Evolutionary conservation across 2,113 vertebrate genomes (phyloP).

Genomic region (Hippocampus abdominalis): DNA sequence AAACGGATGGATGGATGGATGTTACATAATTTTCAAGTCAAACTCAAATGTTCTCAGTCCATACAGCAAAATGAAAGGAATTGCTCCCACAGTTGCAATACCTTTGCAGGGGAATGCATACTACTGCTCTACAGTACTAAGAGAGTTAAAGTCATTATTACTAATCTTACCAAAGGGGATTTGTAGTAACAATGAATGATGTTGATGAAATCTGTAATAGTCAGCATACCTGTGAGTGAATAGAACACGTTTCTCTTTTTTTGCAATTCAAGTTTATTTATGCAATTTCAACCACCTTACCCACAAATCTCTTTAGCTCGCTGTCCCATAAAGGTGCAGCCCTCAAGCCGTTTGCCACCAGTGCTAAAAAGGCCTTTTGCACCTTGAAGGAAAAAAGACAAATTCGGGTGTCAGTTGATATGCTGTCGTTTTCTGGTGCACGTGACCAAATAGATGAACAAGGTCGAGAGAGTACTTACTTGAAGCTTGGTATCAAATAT

Average conservation of each 20-base stretch:
- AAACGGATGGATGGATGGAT: too few species aligned
- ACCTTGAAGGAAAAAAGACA: conserved; percentile 71
- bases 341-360: conserved; percentile 87
- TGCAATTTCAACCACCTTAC: conserved; percentile 68
- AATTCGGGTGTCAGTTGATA: not conserved
- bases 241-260: not conserved
- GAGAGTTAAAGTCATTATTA: not conserved
- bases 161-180: conserved; percentile 86
- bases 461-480: conserved; percentile 30
- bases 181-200: conserved; percentile 94
- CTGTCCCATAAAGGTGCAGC: conserved; percentile 93
- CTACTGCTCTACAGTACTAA: not conserved
- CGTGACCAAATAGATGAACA: not conserved
- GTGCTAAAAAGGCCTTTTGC: conserved; percentile 89
- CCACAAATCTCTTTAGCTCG: conserved; percentile 89
- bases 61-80: not conserved
- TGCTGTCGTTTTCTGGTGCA: not conserved
- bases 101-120: too few species aligned
- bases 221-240: conserved; percentile 85
- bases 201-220: conserved; percentile 98
- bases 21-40: not conserved
- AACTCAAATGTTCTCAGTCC: not conserved
- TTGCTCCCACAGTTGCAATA: too few species aligned
- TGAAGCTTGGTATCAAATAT: conserved; percentile 66
- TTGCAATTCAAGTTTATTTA: not conserved